Base-by-base conservation (phyloP, 1,140 invertebrate species). In the Caerostris extrusa region DNA sequence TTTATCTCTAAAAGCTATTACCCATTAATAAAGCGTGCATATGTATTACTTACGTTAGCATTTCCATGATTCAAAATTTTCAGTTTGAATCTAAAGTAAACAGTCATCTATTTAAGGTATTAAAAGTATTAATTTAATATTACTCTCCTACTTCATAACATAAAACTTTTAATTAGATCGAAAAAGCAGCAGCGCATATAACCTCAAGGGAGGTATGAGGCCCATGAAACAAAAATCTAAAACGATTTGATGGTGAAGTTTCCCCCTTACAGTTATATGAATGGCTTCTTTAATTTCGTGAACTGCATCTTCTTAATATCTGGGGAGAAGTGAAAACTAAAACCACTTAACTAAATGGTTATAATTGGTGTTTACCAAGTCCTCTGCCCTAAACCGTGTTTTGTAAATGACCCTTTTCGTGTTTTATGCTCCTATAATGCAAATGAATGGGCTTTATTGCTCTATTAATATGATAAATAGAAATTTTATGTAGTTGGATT, bases 321-420 rank as follows among this genome's bases (percentile, higher is more conserved):
- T 10, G 71, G 34, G 34, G 12, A 50, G n/a, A 77, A 77, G 12
- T 50, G 71, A 77, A 77, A 50, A 50, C 3, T 50, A 77, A 53
- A 50, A 12, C 71, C 71, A 77, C 71, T 77, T 77, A 77, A 77
- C 50, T 77, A 77, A 77, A 77, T 53, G 71, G 50, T 77, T 53
- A 77, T 77, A 77, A 77, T 77, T 10, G 71, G 53, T 50, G 8
- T 77, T 77, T 53, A 50, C 34, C 5, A 50, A 7, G 61, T 67
- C 17, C n/a, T 14, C 6, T 17, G 61, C 12, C 50, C 5, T 19
- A 77, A 77, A 77, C 50, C 12, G 50, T 10, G 19, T 14, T 12
- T 53, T 5, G 34, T 7, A 34, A 53, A 77, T 50, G 10, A 77
- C 3, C 5, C 3, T 77, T 0, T 77, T 50, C 34, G 53, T 4